Base-by-base conservation (phyloP, 1,140 invertebrate species). In the Dufourea novaeangliae region DNA sequence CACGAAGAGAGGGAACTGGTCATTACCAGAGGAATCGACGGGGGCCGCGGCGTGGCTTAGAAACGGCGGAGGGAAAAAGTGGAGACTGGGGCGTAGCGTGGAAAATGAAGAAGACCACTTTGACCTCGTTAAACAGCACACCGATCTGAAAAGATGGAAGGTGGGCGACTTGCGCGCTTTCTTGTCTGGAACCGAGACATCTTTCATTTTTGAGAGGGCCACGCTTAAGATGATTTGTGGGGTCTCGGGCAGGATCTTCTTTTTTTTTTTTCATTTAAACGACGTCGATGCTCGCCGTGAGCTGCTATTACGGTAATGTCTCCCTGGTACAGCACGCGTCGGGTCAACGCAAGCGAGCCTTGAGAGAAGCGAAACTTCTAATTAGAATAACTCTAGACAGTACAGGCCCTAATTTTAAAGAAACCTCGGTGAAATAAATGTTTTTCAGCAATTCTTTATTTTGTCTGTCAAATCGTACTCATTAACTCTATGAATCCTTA, bases 11-110 rank as follows among this genome's bases (percentile, higher is more conserved):
- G n/a, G n/a, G 69, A 64, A 63, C 46, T 56, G 69, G 76, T 78
- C 61, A 78, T 78, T 78, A 78, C 61, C 59, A 41, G 70, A 64
- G 69, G 73, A 64, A 72, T 63, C 61, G 46, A 73, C 59, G 46
- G 39, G n/a, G n/a, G n/a, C n/a, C n/a, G n/a, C 11, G 14, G 46
- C 32, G 27, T 27, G 37, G 25, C 44, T 57, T 56, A 57, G 50
- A 57, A 44, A 56, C 22, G 61, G 11, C 17, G 17, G 14, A 6
- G 41, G n/a, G 50, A 22, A 32, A 37, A 41, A 68, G n/a, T 11
- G 3, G 14, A 27, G 41, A 22, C 0, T 20, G 37, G 17, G 0
- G 17, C 41, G 8, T 2, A 14, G 17, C 46, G 46, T 25, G 34
- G 34, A 63, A 64, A 78, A 64, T 32, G 61, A 73, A 72, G 32